Base-by-base conservation (phyloP, 2,113 vertebrate genomes). In the Amblyornis subalaris region DNA sequence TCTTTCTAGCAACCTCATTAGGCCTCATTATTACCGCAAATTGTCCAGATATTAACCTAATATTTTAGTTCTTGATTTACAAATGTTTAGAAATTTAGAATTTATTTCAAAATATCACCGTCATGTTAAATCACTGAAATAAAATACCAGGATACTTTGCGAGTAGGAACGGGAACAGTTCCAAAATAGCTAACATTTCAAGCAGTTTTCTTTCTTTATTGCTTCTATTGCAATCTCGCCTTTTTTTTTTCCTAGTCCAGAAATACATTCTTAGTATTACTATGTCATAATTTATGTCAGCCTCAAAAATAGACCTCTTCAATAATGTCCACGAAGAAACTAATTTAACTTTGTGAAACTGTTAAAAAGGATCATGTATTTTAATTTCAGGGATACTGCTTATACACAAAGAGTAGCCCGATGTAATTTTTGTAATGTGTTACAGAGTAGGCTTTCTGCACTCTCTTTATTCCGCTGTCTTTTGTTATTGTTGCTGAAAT, bases 1-100 rank as follows among this genome's bases (percentile, higher is more conserved):
- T 98, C 98, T 98, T 97, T 96, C 96, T 94, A 97, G 96, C 93
- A 95, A 97, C 93, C 96, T 97, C 96, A 98, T 98, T 98, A 98
- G 97, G 95, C 97, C 97, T 97, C 97, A 95, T 98, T 97, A 98
- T 98, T 96, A 94, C 90, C 22, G 26, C 94, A 96, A 97, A 97
- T 96, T 94, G 85, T 42, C 25, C 45, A 85, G 88, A 75, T 80
- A 67, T 70, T 95, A 89, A 50, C 67, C 58, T 86, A 69, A 87
- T 94, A 88, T 95, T 97, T 97, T 95, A 94, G 64, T 74, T 92
- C 80, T 51, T 51, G 7, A 58, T 86, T 93, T 91, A 50, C 38
- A 87, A 90, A 72, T 42, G 19, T 64, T 55, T 18, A 26, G 58
- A 76, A 31, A 90, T 53, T 36, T 6, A 48, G 53, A 75, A 69